Evolutionary conservation across 1,140 invertebrate species (phyloP), one percentile per base, ranked within the genome.

Genomic region (Leptonema lineaticorne): DNA sequence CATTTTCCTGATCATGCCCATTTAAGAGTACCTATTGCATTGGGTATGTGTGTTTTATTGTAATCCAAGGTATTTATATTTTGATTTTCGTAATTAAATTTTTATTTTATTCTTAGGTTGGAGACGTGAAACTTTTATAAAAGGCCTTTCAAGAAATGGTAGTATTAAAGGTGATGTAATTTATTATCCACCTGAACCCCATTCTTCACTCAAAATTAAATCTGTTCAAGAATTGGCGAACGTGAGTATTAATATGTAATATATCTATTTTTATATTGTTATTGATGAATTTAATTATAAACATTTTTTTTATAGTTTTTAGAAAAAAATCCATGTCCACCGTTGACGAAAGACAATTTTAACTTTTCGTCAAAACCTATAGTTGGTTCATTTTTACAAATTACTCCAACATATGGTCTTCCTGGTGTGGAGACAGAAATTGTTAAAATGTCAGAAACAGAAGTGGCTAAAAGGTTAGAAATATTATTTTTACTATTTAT

Each of bases 121-220:
- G 95, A 90, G 90, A 74, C 81, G 96, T 37, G 90, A 96, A 75
- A 97, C 95, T 0, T 85, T 93, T 48, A 95, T 96, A 67, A 88
- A 89, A 72, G 90, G 92, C 30, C 83, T 96, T 6, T 91, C 90
- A 2, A 90, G 92, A 75, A 91, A 85, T 75, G 92, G 88, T 18
- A 87, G 88, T 50, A 89, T 94, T 62, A 89, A 90, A 74, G 92
- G 92, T 27, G 92, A 93, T 75, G 94, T 97, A n/a, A 87, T 88
- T 26, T 97, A 97, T 77, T 89, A 89, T 73, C 91, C 93, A 26
- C 95, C 95, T 0, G 85, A 86, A 24, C 93, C 92, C 75, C 91
- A 92, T 67, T 75, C 79, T 6, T 62, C 63, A 0, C 48, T 80
- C 6, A 76, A 81, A 60, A 74, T 86, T 5, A 84, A 82, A 65